Conservation (phyloP, 2,113 vertebrate species). For the Crotalus tigris region DNA sequence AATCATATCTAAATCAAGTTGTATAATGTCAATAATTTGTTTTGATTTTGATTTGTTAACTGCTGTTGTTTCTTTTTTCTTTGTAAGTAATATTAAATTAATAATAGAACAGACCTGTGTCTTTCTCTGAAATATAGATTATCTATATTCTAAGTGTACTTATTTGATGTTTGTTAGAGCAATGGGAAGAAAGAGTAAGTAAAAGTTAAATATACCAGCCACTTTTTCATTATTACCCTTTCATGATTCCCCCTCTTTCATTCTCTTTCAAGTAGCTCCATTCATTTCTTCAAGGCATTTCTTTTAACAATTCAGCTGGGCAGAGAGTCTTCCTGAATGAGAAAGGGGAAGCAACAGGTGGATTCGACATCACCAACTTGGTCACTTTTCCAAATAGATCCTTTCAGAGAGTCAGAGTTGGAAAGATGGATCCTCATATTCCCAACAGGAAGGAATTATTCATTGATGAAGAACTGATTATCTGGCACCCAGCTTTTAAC, state of each 20-base stretch:
- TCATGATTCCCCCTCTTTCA: background rate
- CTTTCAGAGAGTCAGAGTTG: background rate
- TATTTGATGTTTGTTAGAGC: background rate
- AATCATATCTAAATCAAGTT: background rate
- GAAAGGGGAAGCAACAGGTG: background rate
- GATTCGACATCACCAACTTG: too few relatives aligned
- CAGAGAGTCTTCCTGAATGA: background rate
- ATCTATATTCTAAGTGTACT: background rate
- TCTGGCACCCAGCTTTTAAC: background rate
- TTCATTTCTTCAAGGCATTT: background rate
- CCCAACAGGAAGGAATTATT: background rate
- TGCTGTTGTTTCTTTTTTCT: background rate
- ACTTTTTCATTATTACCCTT: background rate
- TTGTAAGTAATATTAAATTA: background rate
- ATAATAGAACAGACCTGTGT: background rate
- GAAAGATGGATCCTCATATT: background rate
- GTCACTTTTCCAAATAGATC: background rate
- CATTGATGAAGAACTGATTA: background rate
- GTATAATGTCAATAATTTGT: background rate
- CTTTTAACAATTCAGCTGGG: background rate
- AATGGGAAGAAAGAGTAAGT: background rate
- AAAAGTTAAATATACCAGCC: background rate
- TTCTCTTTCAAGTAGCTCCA: background rate
- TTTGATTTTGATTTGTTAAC: background rate
- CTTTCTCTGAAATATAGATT: background rate